A percentile compares a stretch with the other conserved stretches of the same genome.
These are phyloP conservation scores for Calephelis perditalis DNA, from an alignment of 2,888 invertebrate species.

Conservation along the genomic window DNA sequence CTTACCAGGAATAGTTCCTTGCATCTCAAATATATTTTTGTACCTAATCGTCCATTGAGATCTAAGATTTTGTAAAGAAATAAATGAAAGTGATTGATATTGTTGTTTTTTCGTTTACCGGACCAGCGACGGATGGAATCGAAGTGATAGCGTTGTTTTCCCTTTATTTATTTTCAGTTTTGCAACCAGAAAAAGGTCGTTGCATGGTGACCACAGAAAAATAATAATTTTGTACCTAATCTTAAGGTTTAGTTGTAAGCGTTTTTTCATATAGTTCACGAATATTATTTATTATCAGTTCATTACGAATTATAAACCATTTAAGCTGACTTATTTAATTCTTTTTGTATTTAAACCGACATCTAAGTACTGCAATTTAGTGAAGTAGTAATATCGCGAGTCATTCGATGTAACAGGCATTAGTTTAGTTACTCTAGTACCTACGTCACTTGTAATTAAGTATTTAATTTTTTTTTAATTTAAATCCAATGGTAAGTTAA, in stretches of 20 bases:
- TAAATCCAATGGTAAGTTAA: constrained; percentile 72
- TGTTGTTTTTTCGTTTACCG: constrained; percentile 58
- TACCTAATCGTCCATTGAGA: constrained; percentile 40
- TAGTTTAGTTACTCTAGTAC: constrained; percentile 68
- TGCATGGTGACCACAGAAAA: constrained; percentile 66
- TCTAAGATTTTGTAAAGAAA: constrained; percentile 53
- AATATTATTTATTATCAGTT: constrained; percentile 78
- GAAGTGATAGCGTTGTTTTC: constrained; percentile 46
- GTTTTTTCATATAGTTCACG: constrained; percentile 67
- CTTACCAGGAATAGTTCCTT: constrained; percentile 34
- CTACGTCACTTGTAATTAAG: constrained; percentile 74
- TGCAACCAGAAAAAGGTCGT: constrained; percentile 57
- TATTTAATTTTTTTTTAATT: constrained; percentile 76
- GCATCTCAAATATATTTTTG: constrained; percentile 51
- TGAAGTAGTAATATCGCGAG: constrained; percentile 73
- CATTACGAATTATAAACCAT: constrained; percentile 74
- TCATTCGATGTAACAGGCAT: constrained; percentile 75
- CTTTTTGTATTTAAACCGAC: constrained; percentile 74
- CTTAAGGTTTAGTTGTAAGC: constrained; percentile 70
- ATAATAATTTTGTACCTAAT: constrained; percentile 77
- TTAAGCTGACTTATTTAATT: constrained; percentile 75
- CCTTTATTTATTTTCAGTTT: constrained; percentile 57
- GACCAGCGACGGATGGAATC: constrained; percentile 37
- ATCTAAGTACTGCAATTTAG: constrained; percentile 61
- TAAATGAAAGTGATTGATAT: constrained; percentile 58